Percentiles rank a stretch among this genome's conserved stretches.
Evolutionary conservation across 2,797 vertebrate genomes (phyloP).

Genomic region (Onychomys arenicola): DNA sequence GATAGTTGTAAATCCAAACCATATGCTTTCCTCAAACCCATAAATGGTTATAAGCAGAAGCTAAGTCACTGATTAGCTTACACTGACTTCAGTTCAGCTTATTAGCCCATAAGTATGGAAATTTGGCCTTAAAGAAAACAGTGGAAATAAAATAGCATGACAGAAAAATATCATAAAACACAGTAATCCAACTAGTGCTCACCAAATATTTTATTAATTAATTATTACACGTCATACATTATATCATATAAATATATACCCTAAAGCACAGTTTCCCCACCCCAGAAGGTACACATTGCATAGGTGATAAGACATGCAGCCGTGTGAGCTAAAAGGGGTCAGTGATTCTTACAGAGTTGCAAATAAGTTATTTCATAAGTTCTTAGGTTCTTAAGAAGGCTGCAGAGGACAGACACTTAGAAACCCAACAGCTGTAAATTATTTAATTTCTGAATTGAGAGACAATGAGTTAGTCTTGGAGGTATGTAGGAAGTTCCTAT

Average conservation of each 20-base stretch:
- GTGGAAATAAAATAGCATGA: not conserved
- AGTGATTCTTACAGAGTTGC: not conserved
- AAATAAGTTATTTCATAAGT: constrained; percentile 1
- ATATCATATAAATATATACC: constrained; percentile 6
- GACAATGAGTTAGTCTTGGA: constrained; percentile 28
- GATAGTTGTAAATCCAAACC: not conserved
- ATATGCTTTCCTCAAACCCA: not conserved
- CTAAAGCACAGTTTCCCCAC: not conserved
- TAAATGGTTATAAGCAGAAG: not conserved
- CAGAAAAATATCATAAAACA: not conserved
- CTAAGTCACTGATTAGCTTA: not conserved
- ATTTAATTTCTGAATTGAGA: constrained; percentile 17
- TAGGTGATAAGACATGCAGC: not conserved
- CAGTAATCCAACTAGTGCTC: not conserved
- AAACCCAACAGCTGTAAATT: constrained; percentile 26
- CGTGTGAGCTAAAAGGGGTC: not conserved
- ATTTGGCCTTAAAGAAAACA: not conserved
- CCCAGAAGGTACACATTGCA: not conserved
- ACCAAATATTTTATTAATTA: constrained; percentile 19
- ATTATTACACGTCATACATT: not conserved
- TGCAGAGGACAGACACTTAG: not conserved
- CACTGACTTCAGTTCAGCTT: not conserved
- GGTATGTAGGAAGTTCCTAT: not conserved
- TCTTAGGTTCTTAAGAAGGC: not conserved
- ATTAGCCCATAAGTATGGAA: not conserved